phyloP scores from a whole-genome alignment of 2,113 vertebrate species.

The Percopsis transmontana region DNA sequence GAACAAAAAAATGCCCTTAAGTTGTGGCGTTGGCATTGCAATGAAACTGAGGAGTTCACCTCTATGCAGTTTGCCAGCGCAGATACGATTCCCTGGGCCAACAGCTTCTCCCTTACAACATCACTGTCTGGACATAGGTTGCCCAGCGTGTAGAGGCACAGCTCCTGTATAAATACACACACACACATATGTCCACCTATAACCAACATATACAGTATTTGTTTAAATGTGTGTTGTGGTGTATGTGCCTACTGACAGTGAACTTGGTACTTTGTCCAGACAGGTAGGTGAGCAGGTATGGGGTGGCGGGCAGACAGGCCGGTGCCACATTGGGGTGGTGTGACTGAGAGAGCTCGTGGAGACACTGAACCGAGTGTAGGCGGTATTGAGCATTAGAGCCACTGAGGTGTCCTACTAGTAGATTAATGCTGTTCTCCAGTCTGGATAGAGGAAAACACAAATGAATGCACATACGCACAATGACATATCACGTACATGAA shows the following conservation, averaged over 20 bases:
- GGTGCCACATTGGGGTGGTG: conserved; percentile 76
- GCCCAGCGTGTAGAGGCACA: conserved; percentile 93
- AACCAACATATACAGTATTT: background rate
- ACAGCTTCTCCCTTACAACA: conserved; percentile 83
- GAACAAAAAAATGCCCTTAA: no score
- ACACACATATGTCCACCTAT: background rate
- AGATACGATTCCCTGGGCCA: conserved; percentile 91
- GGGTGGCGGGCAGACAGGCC: conserved; percentile 87
- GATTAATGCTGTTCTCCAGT: conserved; percentile 84
- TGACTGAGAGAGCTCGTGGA: conserved; percentile 92
- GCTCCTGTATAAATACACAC: conserved; percentile 78
- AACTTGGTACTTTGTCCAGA: conserved; percentile 87
- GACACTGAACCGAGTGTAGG: conserved; percentile 85
- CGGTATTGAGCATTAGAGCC: conserved; percentile 84
- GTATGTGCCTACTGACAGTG: conserved; percentile 77
- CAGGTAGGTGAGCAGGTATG: conserved; percentile 95
- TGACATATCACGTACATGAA: background rate
- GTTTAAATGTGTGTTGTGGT: background rate
- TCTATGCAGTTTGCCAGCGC: conserved; percentile 85
- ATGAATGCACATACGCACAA: background rate
- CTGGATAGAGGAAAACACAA: conserved; percentile 63
- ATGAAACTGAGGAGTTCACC: conserved; percentile 65
- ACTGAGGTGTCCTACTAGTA: conserved; percentile 86
- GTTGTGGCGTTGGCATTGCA: background rate
- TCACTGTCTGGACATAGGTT: conserved; percentile 89